A percentile compares a stretch with the other conserved stretches of the same genome.
Conservation (phyloP, 1,140 invertebrate species). For the Orius insidiosus region DNA sequence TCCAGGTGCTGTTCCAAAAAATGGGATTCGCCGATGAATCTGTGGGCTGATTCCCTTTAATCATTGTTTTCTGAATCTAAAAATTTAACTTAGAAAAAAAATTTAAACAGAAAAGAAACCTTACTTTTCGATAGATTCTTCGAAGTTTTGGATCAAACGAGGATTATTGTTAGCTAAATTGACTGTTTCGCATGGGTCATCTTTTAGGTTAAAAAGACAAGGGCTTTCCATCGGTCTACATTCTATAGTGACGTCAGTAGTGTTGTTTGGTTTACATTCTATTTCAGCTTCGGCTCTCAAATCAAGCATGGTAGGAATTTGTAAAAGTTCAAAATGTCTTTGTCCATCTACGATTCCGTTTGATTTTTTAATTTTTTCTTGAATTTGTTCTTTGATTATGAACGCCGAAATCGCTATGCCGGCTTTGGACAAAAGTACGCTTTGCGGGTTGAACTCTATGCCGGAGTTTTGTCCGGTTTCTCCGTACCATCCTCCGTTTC, state of each 20-base stretch:
- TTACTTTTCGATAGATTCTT: conserved; percentile 29
- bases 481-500: conserved; percentile 35
- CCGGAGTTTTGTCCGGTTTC: conserved; percentile 27
- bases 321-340: conserved; percentile 21
- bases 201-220: conserved; percentile 53
- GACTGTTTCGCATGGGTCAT: conserved; percentile 58
- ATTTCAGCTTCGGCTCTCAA: conserved; percentile 30
- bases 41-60: conserved; percentile 31
- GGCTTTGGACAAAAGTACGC: conserved; percentile 31
- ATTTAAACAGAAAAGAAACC: background rate
- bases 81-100: conserved; percentile 8
- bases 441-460: conserved; percentile 26
- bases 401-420: conserved; percentile 28
- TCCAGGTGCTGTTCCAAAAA: conserved; percentile 35
- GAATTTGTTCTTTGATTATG: conserved; percentile 14
- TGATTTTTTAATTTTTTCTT: conserved; percentile 5
- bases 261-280: conserved; percentile 24
- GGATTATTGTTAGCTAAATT: conserved; percentile 40
- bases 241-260: conserved; percentile 16
- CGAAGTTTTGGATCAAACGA: conserved; percentile 27
- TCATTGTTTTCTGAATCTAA: conserved; percentile 23
- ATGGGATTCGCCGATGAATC: conserved; percentile 37
- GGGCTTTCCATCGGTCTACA: conserved; percentile 36
- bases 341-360: conserved; percentile 5
- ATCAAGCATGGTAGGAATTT: conserved; percentile 23